These are phyloP conservation scores for Prunella fulvescens DNA, from an alignment of 2,113 vertebrate genomes.

Conservation along the genomic window DNA sequence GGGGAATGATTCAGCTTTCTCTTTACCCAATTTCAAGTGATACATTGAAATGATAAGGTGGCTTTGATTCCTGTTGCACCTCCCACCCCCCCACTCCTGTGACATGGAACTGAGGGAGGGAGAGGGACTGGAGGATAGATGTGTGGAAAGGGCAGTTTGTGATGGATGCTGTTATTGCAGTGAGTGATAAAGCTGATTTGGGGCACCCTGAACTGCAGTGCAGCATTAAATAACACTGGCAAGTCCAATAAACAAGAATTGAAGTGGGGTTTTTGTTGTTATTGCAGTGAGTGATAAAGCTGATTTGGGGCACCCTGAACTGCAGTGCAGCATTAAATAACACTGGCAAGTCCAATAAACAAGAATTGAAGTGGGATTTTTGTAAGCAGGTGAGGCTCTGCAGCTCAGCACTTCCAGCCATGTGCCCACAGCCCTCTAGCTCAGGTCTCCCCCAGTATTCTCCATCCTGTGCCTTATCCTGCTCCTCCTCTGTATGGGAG, in stretches of 20 bases:
- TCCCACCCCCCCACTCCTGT: neutral
- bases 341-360: neutral
- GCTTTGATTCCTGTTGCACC: conserved; percentile 25
- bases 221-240: neutral
- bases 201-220: neutral
- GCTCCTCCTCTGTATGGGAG: neutral
- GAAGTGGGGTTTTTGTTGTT: neutral
- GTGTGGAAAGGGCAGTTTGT: neutral
- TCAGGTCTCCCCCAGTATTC: neutral
- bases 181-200: neutral
- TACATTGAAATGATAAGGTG: neutral
- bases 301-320: neutral
- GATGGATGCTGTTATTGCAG: neutral
- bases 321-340: neutral
- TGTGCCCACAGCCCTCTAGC: neutral
- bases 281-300: neutral
- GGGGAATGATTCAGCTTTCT: conserved; percentile 42
- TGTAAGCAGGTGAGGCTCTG: neutral
- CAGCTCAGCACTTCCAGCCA: neutral
- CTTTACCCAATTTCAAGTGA: conserved; percentile 10
- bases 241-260: neutral
- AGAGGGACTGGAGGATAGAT: neutral
- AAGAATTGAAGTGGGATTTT: neutral
- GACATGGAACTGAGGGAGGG: neutral
- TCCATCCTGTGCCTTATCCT: neutral